Conservation (phyloP, 2,888 invertebrate species). For the Halictus ligatus region DNA sequence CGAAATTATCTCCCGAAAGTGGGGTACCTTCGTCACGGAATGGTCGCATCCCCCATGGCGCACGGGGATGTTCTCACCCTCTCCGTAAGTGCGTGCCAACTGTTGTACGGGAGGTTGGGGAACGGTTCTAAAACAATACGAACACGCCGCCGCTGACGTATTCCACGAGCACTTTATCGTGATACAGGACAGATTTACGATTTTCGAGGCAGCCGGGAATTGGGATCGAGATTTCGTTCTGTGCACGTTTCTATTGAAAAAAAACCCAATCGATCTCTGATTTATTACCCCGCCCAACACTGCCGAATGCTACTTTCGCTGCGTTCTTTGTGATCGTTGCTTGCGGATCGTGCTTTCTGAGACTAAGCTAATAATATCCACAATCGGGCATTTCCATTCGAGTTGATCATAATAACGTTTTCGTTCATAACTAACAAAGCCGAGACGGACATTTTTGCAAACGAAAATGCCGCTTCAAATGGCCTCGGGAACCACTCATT, state of each 20-base stretch:
- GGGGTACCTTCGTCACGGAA: slow-evolving; percentile 34
- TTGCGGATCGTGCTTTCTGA: neutral
- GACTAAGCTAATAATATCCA: neutral
- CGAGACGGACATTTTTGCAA: no score
- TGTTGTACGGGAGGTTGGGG: slow-evolving; percentile 48
- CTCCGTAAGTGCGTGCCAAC: slow-evolving; percentile 65
- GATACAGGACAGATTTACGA: slow-evolving; percentile 64
- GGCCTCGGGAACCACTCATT: no score
- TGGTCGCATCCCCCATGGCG: slow-evolving; percentile 32
- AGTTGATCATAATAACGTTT: neutral
- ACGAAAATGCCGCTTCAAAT: no score
- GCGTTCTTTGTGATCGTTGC: neutral
- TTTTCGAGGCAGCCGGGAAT: slow-evolving; percentile 32
- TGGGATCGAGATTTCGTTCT: slow-evolving; percentile 46
- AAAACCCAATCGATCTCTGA: slow-evolving; percentile 41
- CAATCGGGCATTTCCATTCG: neutral
- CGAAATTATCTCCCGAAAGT: slow-evolving; percentile 56
- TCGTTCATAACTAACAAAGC: no score
- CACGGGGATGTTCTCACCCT: slow-evolving; percentile 41
- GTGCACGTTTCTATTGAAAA: slow-evolving; percentile 11
- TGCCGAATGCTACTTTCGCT: neutral
- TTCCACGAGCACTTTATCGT: slow-evolving; percentile 61
- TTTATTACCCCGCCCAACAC: slow-evolving; percentile 24
- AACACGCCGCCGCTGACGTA: slow-evolving; percentile 55
- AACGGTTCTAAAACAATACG: slow-evolving; percentile 64